A percentile compares a stretch with the other conserved stretches of the same genome.
phyloP scores from a whole-genome alignment of 2,113 vertebrate species.

The Rhinoderma darwinii region DNA sequence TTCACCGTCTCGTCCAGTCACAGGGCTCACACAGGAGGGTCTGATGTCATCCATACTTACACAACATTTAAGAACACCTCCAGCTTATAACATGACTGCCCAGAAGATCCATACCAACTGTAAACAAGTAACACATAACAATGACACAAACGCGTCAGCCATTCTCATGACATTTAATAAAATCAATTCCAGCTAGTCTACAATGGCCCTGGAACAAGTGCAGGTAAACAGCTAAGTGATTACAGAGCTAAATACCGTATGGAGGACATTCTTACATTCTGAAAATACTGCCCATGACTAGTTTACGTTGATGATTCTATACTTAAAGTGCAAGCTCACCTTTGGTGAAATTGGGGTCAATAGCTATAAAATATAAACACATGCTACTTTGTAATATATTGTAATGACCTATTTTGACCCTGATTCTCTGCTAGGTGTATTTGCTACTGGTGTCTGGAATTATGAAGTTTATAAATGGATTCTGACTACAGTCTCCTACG shows the following conservation, averaged over 20 bases:
- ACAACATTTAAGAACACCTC: not conserved
- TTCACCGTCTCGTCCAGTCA: not conserved
- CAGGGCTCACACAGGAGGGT: not conserved
- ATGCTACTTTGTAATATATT: too few species aligned
- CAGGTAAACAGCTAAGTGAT: not conserved
- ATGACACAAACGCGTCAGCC: not conserved
- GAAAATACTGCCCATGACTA: not conserved
- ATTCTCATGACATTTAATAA: conserved; percentile 9
- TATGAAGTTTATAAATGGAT: too few species aligned
- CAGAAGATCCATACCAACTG: not conserved
- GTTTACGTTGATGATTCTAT: not conserved
- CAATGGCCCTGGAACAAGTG: not conserved
- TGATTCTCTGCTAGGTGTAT: too few species aligned
- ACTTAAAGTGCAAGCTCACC: not conserved
- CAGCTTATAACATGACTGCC: not conserved
- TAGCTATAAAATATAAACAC: not conserved
- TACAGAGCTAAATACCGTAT: not conserved
- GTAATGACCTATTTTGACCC: too few species aligned
- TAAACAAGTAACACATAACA: conserved; percentile 11
- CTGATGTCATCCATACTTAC: not conserved
- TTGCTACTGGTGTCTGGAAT: too few species aligned
- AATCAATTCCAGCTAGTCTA: not conserved
- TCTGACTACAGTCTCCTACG: too few species aligned
- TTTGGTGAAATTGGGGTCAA: not conserved
- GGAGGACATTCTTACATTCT: not conserved